These are phyloP conservation scores for Euura lappo DNA, from an alignment of 1,140 invertebrate species.

Conservation along the genomic window DNA sequence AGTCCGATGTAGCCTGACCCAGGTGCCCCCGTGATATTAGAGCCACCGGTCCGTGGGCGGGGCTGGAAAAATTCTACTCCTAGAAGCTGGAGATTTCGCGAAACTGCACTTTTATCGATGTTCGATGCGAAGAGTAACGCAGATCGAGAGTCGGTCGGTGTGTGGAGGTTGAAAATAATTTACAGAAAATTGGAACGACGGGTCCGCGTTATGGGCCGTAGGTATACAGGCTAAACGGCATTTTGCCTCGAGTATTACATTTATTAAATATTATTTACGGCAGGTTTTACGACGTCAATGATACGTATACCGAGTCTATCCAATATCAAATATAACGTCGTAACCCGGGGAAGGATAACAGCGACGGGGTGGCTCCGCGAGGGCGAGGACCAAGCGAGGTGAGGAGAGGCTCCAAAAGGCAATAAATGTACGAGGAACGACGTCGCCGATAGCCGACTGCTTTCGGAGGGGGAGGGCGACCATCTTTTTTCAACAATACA, in stretches of 20 bases:
- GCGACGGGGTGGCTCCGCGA: background rate
- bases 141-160: background rate
- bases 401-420: conserved; percentile 46
- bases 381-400: too few relatives aligned
- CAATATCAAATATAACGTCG: conserved; percentile 63
- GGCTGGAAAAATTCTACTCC: too few relatives aligned
- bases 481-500: background rate
- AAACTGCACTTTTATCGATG: background rate
- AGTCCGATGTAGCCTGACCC: too few relatives aligned
- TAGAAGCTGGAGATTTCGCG: too few relatives aligned
- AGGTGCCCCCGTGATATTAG: too few relatives aligned
- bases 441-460: conserved; percentile 48
- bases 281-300: conserved; percentile 57
- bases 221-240: conserved; percentile 43
- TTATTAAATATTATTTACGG: conserved; percentile 62
- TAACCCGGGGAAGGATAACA: conserved; percentile 36
- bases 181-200: background rate
- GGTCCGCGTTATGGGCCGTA: background rate
- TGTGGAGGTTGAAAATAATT: background rate
- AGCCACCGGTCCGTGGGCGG: too few relatives aligned
- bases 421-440: conserved; percentile 61
- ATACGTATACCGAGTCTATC: conserved; percentile 58
- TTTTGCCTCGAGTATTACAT: conserved; percentile 55
- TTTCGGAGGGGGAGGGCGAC: conserved; percentile 29
- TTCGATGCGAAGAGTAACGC: background rate